Conservation (phyloP, 2,113 vertebrate species). For the Cryptotis parvus region DNA sequence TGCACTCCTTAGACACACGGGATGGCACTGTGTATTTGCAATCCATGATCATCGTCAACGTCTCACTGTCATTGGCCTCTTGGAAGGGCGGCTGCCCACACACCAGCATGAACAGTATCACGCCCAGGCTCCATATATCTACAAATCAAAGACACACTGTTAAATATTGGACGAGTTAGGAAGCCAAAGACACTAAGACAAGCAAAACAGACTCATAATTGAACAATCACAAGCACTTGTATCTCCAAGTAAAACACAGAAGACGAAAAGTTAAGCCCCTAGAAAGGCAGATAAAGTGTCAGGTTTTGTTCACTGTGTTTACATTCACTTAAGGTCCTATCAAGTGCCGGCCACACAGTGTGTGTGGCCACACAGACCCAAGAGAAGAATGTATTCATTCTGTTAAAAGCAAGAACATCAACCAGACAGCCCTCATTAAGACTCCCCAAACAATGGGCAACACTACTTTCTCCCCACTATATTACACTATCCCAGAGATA, state of each 20-base stretch:
- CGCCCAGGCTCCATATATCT: slow-evolving; percentile 99
- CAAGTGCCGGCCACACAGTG: background rate
- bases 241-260: slow-evolving; percentile 7
- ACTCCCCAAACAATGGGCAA: background rate
- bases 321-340: background rate
- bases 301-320: background rate
- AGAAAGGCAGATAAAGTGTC: background rate
- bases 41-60: slow-evolving; percentile 99
- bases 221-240: background rate
- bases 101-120: slow-evolving; percentile 99
- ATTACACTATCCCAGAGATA: background rate
- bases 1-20: slow-evolving; percentile 95
- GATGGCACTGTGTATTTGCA: slow-evolving; percentile 97
- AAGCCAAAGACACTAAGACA: background rate
- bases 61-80: slow-evolving; percentile 99
- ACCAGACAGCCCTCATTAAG: background rate
- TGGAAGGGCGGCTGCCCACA: slow-evolving; percentile 98
- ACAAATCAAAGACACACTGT: slow-evolving; percentile 60
- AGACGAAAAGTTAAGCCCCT: background rate
- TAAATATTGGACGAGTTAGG: background rate
- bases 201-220: background rate
- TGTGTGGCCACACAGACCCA: background rate
- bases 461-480: background rate
- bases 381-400: background rate
- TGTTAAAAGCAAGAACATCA: background rate